These are phyloP conservation scores for Metopolophium dirhodum DNA, from an alignment of 1,140 invertebrate species.

Conservation along the genomic window DNA sequence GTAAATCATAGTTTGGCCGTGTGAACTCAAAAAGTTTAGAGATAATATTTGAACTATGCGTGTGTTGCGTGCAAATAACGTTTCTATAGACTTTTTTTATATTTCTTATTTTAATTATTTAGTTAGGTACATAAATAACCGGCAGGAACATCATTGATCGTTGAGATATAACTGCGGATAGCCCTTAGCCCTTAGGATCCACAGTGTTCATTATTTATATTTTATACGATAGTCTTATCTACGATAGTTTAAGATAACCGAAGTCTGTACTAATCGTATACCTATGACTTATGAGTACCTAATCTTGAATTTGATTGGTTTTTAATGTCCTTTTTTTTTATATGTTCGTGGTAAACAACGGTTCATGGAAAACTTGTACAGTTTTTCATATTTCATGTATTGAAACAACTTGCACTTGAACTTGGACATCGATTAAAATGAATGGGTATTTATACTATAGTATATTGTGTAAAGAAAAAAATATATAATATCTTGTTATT, in stretches of 20 bases:
- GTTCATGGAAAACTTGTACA: neutral
- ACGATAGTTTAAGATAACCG: no score
- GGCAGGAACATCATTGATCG: neutral
- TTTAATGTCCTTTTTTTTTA: neutral
- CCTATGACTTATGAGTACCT: neutral
- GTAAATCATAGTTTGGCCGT: neutral
- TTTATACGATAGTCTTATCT: neutral
- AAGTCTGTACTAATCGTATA: no score
- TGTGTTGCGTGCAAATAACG: neutral
- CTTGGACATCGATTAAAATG: neutral
- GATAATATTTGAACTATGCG: no score
- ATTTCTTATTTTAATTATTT: neutral
- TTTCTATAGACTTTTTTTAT: neutral
- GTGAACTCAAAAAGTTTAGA: neutral
- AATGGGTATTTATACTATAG: neutral
- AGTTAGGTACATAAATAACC: neutral
- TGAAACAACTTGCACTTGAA: neutral
- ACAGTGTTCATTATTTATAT: neutral
- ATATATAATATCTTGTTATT: neutral
- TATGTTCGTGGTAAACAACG: neutral
- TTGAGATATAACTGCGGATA: neutral
- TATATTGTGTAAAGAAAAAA: neutral
- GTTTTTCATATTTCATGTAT: neutral
- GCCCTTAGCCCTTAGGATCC: neutral
- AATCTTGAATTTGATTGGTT: neutral